Evolutionary conservation across 2,113 vertebrate genomes (phyloP).

Genomic region (Hemiprocne comata): DNA sequence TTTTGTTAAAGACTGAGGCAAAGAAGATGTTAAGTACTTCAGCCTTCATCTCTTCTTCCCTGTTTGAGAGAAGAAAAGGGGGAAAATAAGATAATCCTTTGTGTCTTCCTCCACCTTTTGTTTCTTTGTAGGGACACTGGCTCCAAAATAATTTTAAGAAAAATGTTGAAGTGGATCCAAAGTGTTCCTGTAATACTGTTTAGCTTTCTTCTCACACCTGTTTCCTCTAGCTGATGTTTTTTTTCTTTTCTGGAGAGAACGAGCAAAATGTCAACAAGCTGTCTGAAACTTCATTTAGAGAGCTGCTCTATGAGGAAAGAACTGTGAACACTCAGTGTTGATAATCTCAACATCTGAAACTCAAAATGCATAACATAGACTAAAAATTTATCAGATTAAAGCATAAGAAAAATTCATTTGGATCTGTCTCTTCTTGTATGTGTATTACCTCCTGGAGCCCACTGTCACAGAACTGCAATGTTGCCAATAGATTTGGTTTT

Average conservation of each 20-base stretch:
- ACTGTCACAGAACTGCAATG: not conserved
- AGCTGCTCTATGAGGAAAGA: not conserved
- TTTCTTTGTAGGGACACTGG: not conserved
- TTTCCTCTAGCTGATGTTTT: not conserved
- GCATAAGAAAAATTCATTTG: not conserved
- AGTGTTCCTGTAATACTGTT: not conserved
- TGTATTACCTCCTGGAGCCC: not conserved
- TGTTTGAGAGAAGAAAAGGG: not conserved
- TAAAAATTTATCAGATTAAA: not conserved
- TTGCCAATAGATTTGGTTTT: not conserved
- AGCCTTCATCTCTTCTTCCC: not conserved
- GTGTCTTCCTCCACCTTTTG: not conserved
- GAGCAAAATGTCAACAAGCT: not conserved
- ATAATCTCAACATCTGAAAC: not conserved
- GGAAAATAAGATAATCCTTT: not conserved
- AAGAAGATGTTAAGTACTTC: no score
- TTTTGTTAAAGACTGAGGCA: no score
- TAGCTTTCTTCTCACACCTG: not conserved
- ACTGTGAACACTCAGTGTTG: not conserved
- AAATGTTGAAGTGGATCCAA: not conserved
- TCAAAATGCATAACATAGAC: not conserved
- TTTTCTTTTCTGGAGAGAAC: not conserved
- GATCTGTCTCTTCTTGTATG: not conserved
- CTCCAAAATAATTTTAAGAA: not conserved
- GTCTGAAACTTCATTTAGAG: not conserved